Conservation (phyloP, 2,113 vertebrate genomes). For the Poecile atricapillus region DNA sequence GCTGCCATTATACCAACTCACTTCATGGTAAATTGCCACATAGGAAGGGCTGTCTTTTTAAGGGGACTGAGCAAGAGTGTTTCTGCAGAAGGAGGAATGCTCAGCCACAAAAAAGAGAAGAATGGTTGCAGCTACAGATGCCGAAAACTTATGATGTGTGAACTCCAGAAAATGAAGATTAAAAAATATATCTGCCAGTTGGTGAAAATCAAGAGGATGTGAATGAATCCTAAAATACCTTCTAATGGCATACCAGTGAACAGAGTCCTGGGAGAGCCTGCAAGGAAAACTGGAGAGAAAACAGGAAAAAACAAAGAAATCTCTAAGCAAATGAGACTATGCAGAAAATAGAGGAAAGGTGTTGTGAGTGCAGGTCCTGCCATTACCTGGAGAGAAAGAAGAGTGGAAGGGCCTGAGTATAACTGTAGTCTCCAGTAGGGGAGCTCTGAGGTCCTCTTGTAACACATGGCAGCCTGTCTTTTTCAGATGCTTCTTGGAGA, state of each 20-base stretch:
- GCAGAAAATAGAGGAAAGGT: not conserved
- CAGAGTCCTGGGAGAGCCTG: not conserved
- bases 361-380: not conserved
- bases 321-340: not conserved
- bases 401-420: not conserved
- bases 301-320: not conserved
- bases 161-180: not conserved
- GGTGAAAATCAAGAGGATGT: not conserved
- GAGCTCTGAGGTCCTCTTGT: not conserved
- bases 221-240: not conserved
- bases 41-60: not conserved
- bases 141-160: not conserved
- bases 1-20: not conserved
- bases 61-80: not conserved
- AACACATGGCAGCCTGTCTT: not conserved
- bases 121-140: not conserved
- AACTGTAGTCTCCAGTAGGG: not conserved
- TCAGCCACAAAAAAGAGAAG: not conserved
- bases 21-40: not conserved
- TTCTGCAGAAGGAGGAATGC: not conserved
- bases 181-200: not conserved
- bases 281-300: not conserved
- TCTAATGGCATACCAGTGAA: not conserved
- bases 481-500: not conserved
- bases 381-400: not conserved